Percentiles rank a stretch among this genome's conserved stretches.
These are phyloP conservation scores for Pterostichus madidus DNA, from an alignment of 2,888 invertebrate genomes.

Conservation along the genomic window DNA sequence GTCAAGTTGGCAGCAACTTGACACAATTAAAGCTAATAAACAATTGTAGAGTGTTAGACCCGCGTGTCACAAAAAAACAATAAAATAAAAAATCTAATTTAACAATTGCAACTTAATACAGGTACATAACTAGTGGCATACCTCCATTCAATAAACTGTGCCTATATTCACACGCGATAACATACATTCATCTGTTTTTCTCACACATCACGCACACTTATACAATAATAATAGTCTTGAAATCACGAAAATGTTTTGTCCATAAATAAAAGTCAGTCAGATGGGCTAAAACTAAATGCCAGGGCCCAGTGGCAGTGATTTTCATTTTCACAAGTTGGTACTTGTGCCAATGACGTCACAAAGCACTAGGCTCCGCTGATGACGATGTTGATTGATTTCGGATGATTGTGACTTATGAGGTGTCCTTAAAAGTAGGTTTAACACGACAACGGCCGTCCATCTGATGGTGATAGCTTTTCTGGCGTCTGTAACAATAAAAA, in stretches of 20 bases:
- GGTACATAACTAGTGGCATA: conserved; percentile 75
- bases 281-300: conserved; percentile 60
- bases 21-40: conserved; percentile 50
- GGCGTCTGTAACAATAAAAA: conserved; percentile 81
- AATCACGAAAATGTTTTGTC: conserved; percentile 58
- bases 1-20: conserved; percentile 17
- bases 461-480: conserved; percentile 82
- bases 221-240: conserved; percentile 41
- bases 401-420: conserved; percentile 66
- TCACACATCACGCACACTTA: conserved; percentile 33
- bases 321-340: conserved; percentile 2
- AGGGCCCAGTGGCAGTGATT: conserved; percentile 20
- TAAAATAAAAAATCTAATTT: conserved; percentile 77
- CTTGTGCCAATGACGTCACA: conserved; percentile 7
- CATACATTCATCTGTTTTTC: conserved; percentile 31
- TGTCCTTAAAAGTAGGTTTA: conserved; percentile 69
- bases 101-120: conserved; percentile 77
- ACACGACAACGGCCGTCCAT: conserved; percentile 78
- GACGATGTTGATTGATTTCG: conserved; percentile 58
- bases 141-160: conserved; percentile 59
- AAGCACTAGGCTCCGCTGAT: conserved; percentile 34
- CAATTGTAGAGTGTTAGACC: conserved; percentile 53
- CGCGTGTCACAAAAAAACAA: conserved; percentile 71
- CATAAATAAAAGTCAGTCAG: conserved; percentile 66
- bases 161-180: conserved; percentile 39